phyloP scores from a whole-genome alignment of 2,888 invertebrate species.

The Slavum lentiscoides region DNA sequence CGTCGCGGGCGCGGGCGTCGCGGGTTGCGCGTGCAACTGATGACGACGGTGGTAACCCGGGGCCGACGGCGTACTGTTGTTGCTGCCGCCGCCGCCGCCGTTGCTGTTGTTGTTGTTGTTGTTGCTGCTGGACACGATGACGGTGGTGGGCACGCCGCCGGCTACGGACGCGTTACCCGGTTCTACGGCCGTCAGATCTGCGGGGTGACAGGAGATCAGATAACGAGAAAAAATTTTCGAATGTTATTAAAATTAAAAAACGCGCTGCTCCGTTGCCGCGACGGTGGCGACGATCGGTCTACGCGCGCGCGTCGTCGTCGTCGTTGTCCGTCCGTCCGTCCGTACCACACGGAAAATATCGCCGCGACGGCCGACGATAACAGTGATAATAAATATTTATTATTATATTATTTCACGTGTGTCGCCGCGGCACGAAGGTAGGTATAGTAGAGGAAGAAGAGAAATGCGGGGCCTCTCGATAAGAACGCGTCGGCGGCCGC shows the following conservation, averaged over 20 bases:
- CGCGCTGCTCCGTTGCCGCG: too few species aligned
- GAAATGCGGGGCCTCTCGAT: too few species aligned
- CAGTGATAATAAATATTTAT: too few species aligned
- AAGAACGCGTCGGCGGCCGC: too few species aligned
- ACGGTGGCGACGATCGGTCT: background rate
- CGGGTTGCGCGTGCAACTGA: background rate
- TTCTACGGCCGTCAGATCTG: background rate
- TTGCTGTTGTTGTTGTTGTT: background rate
- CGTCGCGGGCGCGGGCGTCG: background rate
- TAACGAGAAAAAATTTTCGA: too few species aligned
- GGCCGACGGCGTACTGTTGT: slow-evolving; percentile 30
- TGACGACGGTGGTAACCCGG: background rate
- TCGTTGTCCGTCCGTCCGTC: too few species aligned
- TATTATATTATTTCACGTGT: too few species aligned
- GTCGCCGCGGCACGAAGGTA: too few species aligned
- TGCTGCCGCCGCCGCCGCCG: slow-evolving; percentile 7
- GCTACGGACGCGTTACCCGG: background rate
- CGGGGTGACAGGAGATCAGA: background rate
- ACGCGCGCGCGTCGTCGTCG: background rate
- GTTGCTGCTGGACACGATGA: slow-evolving; percentile 6
- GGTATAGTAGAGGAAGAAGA: too few species aligned
- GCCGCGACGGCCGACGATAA: too few species aligned
- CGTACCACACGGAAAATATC: too few species aligned
- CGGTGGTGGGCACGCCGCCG: background rate
- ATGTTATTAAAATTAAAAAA: too few species aligned